phyloP scores from a whole-genome alignment of 2,113 vertebrate species.

The Solea senegalensis region DNA sequence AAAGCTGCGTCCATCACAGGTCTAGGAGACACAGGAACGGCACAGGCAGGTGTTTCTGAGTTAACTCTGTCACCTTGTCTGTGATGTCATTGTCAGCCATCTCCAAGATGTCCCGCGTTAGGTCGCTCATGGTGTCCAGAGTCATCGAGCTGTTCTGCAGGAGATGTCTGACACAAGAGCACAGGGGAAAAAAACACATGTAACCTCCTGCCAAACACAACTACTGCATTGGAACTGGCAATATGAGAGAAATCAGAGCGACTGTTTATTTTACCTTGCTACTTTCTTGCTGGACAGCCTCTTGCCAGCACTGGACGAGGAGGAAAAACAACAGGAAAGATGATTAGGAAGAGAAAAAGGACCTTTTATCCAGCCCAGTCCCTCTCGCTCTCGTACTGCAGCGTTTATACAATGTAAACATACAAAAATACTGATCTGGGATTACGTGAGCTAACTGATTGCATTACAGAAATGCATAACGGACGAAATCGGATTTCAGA shows the following conservation, averaged over 20 bases:
- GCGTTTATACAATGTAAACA: background rate
- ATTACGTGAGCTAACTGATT: slow-evolving; percentile 3
- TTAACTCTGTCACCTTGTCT: slow-evolving; percentile 85
- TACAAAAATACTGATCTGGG: slow-evolving; percentile 30
- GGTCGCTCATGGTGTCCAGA: slow-evolving; percentile 87
- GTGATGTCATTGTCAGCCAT: slow-evolving; percentile 92
- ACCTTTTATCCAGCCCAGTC: slow-evolving; percentile 30
- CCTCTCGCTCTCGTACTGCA: slow-evolving; percentile 13
- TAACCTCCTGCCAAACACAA: background rate
- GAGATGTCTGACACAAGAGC: slow-evolving; percentile 82
- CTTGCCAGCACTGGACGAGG: slow-evolving; percentile 87
- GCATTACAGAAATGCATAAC: slow-evolving; percentile 23
- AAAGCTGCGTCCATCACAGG: background rate
- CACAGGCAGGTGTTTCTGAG: background rate
- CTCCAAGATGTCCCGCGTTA: slow-evolving; percentile 83
- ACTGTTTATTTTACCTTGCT: slow-evolving; percentile 87
- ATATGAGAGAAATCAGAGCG: background rate
- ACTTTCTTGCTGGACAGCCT: slow-evolving; percentile 96
- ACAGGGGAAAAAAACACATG: background rate
- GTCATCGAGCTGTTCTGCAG: slow-evolving; percentile 87
- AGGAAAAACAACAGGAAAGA: slow-evolving; percentile 71
- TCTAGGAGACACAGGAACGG: too few species aligned
- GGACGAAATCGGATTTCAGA: slow-evolving; percentile 27
- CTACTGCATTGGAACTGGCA: background rate
- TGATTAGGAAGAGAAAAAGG: slow-evolving; percentile 84